Conservation (phyloP, 2,113 vertebrate genomes). For the Tupaia chinensis region DNA sequence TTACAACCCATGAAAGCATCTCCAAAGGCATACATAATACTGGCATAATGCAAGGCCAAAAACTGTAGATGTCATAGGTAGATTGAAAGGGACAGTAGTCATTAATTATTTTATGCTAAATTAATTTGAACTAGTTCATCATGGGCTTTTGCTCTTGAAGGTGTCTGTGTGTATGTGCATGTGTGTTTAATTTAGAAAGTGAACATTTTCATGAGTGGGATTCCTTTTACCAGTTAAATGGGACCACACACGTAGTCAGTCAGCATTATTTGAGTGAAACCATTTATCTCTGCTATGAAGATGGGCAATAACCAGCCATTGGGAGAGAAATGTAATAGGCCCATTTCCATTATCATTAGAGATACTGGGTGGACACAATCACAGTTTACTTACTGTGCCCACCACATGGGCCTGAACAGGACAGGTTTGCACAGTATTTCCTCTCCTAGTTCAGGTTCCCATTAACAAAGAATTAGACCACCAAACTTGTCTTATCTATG, state of each 20-base stretch:
- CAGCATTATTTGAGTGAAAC: not conserved
- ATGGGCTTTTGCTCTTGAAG: not conserved
- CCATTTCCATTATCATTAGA: not conserved
- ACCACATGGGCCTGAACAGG: not conserved
- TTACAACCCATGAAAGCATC: not conserved
- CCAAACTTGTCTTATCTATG: not conserved
- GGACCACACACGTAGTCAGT: constrained; percentile 21
- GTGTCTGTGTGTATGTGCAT: not conserved
- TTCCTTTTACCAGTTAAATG: not conserved
- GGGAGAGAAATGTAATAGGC: constrained; percentile 3
- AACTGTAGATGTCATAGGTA: not conserved
- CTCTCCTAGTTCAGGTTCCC: not conserved
- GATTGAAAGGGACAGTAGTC: not conserved
- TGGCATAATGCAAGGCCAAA: not conserved
- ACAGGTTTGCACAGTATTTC: not conserved
- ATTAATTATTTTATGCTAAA: not conserved
- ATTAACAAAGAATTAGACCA: not conserved
- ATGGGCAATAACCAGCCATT: constrained; percentile 19
- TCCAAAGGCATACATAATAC: not conserved
- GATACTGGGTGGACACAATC: not conserved
- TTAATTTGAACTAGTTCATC: not conserved
- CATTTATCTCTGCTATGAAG: constrained; percentile 35
- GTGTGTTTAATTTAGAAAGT: constrained; percentile 30
- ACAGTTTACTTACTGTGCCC: not conserved
- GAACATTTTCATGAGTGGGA: not conserved